These are phyloP conservation scores for Ctenomys sociabilis DNA, from an alignment of 2,113 vertebrate genomes.

Conservation along the genomic window DNA sequence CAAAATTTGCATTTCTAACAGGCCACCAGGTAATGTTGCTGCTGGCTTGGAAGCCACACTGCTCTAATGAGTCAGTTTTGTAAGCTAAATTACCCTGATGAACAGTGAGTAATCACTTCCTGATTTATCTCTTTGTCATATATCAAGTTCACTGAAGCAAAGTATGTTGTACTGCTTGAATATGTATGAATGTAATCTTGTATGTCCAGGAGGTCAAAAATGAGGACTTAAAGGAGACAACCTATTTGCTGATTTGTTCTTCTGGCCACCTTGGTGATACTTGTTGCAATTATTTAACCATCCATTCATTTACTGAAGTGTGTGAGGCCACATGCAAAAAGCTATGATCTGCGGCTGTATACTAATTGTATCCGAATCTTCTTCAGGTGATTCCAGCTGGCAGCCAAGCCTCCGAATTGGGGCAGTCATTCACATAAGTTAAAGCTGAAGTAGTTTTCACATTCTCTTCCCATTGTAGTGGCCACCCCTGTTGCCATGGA, in stretches of 20 bases:
- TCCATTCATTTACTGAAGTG: neutral
- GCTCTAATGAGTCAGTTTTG: neutral
- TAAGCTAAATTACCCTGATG: neutral
- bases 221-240: neutral
- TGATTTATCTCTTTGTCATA: neutral
- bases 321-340: neutral
- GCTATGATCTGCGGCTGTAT: neutral
- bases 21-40: neutral
- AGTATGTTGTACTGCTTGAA: neutral
- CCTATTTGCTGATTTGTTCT: neutral
- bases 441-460: neutral
- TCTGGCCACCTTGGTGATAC: neutral
- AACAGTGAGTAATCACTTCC: neutral
- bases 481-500: neutral
- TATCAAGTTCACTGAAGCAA: neutral
- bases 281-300: neutral
- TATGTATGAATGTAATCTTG: neutral
- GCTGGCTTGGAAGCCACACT: neutral
- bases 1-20: neutral
- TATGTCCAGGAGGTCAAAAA: constrained; percentile 13
- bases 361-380: neutral
- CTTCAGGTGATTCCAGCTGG: neutral
- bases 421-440: neutral
- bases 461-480: neutral
- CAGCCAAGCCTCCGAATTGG: constrained; percentile 7